Conservation (phyloP, 2,888 invertebrate species). For the Nowickia ferox region DNA sequence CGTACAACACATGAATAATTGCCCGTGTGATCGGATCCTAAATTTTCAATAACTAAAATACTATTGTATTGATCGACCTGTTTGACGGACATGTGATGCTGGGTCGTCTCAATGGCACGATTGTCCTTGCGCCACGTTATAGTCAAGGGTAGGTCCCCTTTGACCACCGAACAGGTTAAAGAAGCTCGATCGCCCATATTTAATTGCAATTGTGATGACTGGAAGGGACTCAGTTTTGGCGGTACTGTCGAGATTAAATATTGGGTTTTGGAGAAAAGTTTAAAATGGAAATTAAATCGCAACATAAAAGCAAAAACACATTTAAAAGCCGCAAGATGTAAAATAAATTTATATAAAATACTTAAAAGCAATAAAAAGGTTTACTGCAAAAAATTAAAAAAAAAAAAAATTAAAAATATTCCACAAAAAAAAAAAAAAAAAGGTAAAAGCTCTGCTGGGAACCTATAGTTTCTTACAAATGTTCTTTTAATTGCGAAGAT, state of each 20-base stretch:
- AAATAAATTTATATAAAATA: not conserved
- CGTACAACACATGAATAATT: slow-evolving; percentile 90
- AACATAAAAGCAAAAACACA: slow-evolving; percentile 49
- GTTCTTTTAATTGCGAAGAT: not conserved
- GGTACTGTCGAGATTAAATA: slow-evolving; percentile 84
- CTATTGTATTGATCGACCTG: slow-evolving; percentile 91
- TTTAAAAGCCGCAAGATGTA: slow-evolving; percentile 36
- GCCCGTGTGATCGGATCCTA: slow-evolving; percentile 90
- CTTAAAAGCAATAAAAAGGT: slow-evolving; percentile 16
- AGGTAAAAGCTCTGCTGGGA: too few relatives aligned
- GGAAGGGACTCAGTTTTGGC: slow-evolving; percentile 90
- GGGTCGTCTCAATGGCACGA: slow-evolving; percentile 86
- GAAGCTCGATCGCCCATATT: slow-evolving; percentile 90
- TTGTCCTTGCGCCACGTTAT: slow-evolving; percentile 91
- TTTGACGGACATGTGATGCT: slow-evolving; percentile 86
- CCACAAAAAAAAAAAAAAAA: not conserved
- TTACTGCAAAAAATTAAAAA: slow-evolving; percentile 9
- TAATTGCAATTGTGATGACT: slow-evolving; percentile 87
- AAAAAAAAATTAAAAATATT: slow-evolving; percentile 23
- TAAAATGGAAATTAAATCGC: slow-evolving; percentile 35
- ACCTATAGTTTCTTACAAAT: too few relatives aligned
- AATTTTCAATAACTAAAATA: slow-evolving; percentile 90
- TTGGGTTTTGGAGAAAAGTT: not conserved
- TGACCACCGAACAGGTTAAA: slow-evolving; percentile 89
- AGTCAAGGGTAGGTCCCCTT: slow-evolving; percentile 90